A percentile compares a stretch with the other conserved stretches of the same genome.
Evolutionary conservation across 2,888 invertebrate genomes (phyloP).

Genomic region (Exocentrus adspersus): DNA sequence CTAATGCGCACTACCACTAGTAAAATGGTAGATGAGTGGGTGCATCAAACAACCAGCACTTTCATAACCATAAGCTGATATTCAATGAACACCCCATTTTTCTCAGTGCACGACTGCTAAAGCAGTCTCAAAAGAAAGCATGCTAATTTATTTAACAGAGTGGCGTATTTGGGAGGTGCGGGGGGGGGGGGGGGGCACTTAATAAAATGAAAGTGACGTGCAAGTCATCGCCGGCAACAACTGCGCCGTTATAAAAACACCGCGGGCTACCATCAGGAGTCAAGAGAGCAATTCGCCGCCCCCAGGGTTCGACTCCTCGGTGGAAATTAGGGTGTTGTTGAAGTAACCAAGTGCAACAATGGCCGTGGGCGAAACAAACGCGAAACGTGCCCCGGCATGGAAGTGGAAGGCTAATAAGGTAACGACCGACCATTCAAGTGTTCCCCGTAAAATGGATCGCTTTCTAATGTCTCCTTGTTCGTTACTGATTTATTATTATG

Average conservation of each 20-base stretch:
- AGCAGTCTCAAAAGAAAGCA: no score
- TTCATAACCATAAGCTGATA: no score
- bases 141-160: no score
- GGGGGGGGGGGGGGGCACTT: neutral
- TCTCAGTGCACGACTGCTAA: no score
- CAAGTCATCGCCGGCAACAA: slow-evolving; percentile 15
- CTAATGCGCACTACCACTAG: no score
- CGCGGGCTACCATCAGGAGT: slow-evolving; percentile 30
- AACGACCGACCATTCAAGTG: slow-evolving; percentile 50
- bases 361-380: slow-evolving; percentile 58
- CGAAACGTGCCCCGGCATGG: slow-evolving; percentile 58
- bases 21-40: no score
- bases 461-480: slow-evolving; percentile 53
- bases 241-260: slow-evolving; percentile 36
- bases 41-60: no score
- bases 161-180: no score
- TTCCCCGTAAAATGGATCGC: slow-evolving; percentile 53
- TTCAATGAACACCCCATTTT: no score
- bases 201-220: neutral
- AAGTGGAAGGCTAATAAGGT: slow-evolving; percentile 56
- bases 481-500: slow-evolving; percentile 59
- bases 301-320: slow-evolving; percentile 28
- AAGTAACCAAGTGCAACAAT: slow-evolving; percentile 51
- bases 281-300: slow-evolving; percentile 48
- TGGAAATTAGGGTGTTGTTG: slow-evolving; percentile 45